Conservation (phyloP, 2,797 vertebrate species). For the Scyliorhinus canicula region DNA sequence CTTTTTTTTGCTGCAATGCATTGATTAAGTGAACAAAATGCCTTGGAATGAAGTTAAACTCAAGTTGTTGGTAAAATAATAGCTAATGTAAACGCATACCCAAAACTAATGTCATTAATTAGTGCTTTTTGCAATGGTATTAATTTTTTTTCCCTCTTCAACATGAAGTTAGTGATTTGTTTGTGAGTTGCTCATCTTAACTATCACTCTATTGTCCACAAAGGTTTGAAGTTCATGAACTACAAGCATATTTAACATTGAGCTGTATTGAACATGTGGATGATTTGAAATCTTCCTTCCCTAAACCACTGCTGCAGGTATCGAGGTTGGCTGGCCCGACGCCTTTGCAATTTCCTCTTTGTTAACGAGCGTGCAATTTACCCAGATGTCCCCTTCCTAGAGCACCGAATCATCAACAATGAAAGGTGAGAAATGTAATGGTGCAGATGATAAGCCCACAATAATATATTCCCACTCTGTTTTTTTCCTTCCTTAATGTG, state of each 20-base stretch:
- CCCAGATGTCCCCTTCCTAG: constrained; percentile 47
- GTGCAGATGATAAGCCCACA: constrained; percentile 37
- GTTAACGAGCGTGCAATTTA: constrained; percentile 61
- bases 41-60: background rate
- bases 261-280: background rate
- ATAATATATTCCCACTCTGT: background rate
- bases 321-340: constrained; percentile 84
- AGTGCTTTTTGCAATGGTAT: background rate
- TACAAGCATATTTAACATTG: background rate
- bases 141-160: background rate
- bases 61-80: background rate
- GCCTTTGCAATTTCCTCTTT: constrained; percentile 69
- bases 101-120: background rate
- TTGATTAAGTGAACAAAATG: background rate
- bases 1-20: background rate
- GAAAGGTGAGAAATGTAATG: constrained; percentile 57
- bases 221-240: background rate
- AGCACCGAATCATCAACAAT: constrained; percentile 57
- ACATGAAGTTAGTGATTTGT: background rate
- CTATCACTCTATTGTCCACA: background rate
- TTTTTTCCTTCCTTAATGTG: background rate
- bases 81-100: too few species aligned
- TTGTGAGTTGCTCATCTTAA: background rate
- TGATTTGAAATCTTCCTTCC: constrained; percentile 15
- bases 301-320: constrained; percentile 58